phyloP scores from a whole-genome alignment of 2,113 vertebrate genomes.

The Alethe diademata region DNA sequence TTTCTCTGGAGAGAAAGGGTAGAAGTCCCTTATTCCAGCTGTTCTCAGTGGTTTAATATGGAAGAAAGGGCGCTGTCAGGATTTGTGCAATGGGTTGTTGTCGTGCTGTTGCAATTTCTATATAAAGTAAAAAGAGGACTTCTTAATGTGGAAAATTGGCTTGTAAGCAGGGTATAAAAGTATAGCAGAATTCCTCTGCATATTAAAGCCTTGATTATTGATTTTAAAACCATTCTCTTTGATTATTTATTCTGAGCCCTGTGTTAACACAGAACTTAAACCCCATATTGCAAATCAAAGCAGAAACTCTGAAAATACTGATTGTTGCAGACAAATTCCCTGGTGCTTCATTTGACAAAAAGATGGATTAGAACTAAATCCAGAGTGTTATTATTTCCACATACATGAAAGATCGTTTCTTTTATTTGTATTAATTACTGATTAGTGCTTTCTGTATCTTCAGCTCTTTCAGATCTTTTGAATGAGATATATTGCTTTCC shows the following conservation, averaged over 20 bases:
- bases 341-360: constrained; percentile 63
- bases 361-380: constrained; percentile 68
- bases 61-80: not conserved
- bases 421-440: constrained; percentile 71
- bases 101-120: not conserved
- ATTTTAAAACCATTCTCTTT: not conserved
- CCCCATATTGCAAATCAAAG: constrained; percentile 35
- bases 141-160: not conserved
- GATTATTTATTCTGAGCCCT: constrained; percentile 19
- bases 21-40: not conserved
- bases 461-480: constrained; percentile 7
- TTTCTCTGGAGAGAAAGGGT: not conserved
- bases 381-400: constrained; percentile 67
- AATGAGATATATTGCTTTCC: constrained; percentile 29
- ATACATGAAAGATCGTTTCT: constrained; percentile 69
- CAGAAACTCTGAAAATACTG: constrained; percentile 47
- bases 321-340: constrained; percentile 53
- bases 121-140: not conserved
- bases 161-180: not conserved
- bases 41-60: not conserved
- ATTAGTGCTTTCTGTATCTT: constrained; percentile 64
- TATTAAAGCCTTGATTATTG: not conserved
- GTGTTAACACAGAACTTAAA: constrained; percentile 2
- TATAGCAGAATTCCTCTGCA: not conserved
- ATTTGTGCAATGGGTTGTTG: not conserved